phyloP scores from a whole-genome alignment of 1,140 invertebrate genomes.

The Oreohelix idahoensis region DNA sequence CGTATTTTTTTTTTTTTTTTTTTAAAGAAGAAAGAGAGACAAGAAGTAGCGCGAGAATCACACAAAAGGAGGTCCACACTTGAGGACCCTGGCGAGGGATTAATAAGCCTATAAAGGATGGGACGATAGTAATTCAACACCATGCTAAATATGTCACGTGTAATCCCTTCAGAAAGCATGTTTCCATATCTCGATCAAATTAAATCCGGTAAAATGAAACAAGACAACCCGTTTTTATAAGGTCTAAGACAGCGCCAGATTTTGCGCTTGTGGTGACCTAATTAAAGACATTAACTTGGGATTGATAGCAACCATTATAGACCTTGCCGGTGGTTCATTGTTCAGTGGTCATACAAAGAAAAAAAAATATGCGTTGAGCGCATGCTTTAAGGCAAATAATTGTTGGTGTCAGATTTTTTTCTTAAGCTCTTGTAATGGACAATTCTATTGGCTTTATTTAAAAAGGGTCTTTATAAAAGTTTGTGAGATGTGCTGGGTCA shows the following conservation, averaged over 20 bases:
- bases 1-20: too few species aligned
- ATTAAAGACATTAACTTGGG: background rate
- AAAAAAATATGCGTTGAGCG: too few species aligned
- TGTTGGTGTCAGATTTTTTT: too few species aligned
- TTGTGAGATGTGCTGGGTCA: too few species aligned
- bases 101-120: background rate
- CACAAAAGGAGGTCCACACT: background rate
- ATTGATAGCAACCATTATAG: background rate
- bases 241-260: background rate
- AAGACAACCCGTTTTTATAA: background rate
- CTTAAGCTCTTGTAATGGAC: too few species aligned
- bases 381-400: too few species aligned
- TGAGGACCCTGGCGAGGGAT: background rate
- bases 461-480: too few species aligned
- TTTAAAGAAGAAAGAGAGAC: too few species aligned
- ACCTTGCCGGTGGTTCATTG: background rate
- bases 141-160: background rate
- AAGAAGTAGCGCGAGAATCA: too few species aligned
- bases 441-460: too few species aligned
- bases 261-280: background rate
- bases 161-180: conserved; percentile 3
- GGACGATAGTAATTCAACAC: background rate
- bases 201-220: background rate
- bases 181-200: background rate
- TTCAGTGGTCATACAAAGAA: background rate